Conservation (phyloP, 1,140 invertebrate species). For the Philaenus spumarius region DNA sequence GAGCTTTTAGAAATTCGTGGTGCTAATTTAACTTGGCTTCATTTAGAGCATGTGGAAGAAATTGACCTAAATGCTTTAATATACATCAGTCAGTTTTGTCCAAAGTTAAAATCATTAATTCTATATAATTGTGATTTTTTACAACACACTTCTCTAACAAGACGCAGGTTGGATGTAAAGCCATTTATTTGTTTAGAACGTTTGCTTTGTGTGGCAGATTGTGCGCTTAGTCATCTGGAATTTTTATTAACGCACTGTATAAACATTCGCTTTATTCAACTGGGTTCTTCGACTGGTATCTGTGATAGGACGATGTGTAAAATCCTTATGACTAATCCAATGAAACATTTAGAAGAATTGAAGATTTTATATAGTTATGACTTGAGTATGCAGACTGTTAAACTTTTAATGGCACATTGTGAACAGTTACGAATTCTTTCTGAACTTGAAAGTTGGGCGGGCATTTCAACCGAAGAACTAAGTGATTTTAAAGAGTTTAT, state of each 20-base stretch:
- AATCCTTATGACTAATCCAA: conserved; percentile 51
- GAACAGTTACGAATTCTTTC: conserved; percentile 53
- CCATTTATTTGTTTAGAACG: conserved; percentile 56
- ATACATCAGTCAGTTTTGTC: conserved; percentile 61
- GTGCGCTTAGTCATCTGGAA: conserved; percentile 52
- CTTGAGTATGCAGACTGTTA: conserved; percentile 54
- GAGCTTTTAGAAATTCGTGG: conserved; percentile 56
- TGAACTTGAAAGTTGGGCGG: conserved; percentile 61
- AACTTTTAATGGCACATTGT: conserved; percentile 55
- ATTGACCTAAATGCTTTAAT: conserved; percentile 59
- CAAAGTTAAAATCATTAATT: conserved; percentile 51
- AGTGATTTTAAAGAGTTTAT: conserved; percentile 52
- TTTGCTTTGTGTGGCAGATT: conserved; percentile 55
- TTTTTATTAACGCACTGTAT: conserved; percentile 55
- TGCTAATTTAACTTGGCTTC: conserved; percentile 50
- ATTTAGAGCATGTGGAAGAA: conserved; percentile 63
- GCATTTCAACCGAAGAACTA: conserved; percentile 50
- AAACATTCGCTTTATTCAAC: conserved; percentile 56
- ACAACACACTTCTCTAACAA: conserved; percentile 43
- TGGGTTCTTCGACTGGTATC: conserved; percentile 58
- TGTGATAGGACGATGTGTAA: conserved; percentile 52
- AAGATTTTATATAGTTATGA: conserved; percentile 60
- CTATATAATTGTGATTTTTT: conserved; percentile 63
- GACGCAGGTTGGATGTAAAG: conserved; percentile 45
- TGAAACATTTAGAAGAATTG: conserved; percentile 58